Percentiles rank a stretch among this genome's conserved stretches.
Conservation (phyloP, 2,113 vertebrate genomes). For the Elephas maximus region DNA sequence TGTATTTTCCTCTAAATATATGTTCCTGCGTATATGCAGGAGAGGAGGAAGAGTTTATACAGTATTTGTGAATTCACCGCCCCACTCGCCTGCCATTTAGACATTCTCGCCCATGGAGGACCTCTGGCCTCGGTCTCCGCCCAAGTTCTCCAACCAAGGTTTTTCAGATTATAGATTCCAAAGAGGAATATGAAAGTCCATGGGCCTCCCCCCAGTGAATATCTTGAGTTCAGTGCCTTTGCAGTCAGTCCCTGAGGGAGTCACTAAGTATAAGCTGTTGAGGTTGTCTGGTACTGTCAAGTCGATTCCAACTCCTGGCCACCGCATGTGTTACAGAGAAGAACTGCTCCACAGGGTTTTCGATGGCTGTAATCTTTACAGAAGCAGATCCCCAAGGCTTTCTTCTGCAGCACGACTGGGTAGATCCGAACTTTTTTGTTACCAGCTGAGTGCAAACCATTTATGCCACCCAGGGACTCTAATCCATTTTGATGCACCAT, state of each 20-base stretch:
- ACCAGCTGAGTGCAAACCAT: background rate
- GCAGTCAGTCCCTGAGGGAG: background rate
- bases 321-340: background rate
- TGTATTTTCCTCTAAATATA: background rate
- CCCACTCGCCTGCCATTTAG: background rate
- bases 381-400: background rate
- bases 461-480: background rate
- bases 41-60: background rate
- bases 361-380: background rate
- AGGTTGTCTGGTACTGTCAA: background rate
- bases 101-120: too few species aligned
- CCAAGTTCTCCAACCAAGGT: background rate
- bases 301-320: too few species aligned
- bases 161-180: conserved; percentile 14
- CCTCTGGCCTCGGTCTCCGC: rapidly evolving
- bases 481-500: background rate
- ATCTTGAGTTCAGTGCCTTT: background rate
- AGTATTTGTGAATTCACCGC: background rate
- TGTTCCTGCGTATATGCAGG: background rate
- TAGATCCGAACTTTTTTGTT: background rate
- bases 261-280: background rate
- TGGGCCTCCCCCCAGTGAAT: background rate
- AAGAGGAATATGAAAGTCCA: background rate
- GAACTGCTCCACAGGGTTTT: background rate
- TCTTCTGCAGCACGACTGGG: background rate